Evolutionary conservation across 2,113 vertebrate species (phyloP), one percentile per base, ranked within the genome.

Genomic region (Mirza zaza): DNA sequence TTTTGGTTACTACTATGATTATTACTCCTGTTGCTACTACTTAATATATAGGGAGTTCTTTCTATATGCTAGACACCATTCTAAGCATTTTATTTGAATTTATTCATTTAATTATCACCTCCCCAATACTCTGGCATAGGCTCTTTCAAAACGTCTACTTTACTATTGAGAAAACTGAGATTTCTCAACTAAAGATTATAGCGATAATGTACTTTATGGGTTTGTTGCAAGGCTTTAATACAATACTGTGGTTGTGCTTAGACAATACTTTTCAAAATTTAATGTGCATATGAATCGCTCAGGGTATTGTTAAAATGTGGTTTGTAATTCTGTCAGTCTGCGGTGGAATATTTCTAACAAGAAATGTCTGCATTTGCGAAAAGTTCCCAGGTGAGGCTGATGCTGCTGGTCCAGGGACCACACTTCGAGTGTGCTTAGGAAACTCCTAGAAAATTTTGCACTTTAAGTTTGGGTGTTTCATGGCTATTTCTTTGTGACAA

Each of bases 71-170:
- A 77, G 25, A 15, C 34, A 42, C 14, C 57, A 12, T 67, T 55
- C 2, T 92, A 94, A 91, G 23, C 17, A 59, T 76, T 97, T 95
- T 75, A 12, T 87, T 70, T 94, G 61, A 93, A 63, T 45, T n/a
- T 76, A 59, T 45, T 94, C 6, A 84, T 42, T 86, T 52, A 77
- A 87, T 67, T 5, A 36, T n/a, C 29, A 2, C 9, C 20, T 27
- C 14, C 1, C 8, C 2, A 75, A n/a, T 25, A 86, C 15, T 73
- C 71, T 42, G 39, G 65, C 4, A 12, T 18, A 55, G 57, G 7
- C 18, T 67, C 34, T 92, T 97, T 76, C 2, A 52, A 91, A 94
- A 45, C 7, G 1, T 4, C 36, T 42, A 20, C 29, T 48, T 79
- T n/a, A 83, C 12, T 55, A 0, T 50, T n/a, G 10, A 70, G 79